Percentiles rank a stretch among this genome's conserved stretches.
Evolutionary conservation across 1,140 invertebrate genomes (phyloP).

Genomic region (Pseudoatta argentina): DNA sequence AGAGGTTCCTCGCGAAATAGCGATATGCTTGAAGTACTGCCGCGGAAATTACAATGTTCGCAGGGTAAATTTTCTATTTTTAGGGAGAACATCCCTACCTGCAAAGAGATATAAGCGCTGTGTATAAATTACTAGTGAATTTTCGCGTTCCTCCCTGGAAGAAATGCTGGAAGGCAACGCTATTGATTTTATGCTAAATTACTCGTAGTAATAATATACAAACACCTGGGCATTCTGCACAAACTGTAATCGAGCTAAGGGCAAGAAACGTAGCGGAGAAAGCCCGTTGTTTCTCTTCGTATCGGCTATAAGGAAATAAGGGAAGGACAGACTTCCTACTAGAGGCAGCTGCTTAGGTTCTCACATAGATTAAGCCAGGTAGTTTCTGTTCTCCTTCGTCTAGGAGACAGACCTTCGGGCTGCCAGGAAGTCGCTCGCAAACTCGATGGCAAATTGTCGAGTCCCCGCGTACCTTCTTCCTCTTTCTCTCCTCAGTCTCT

Average conservation of each 20-base stretch:
- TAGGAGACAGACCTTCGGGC: conserved; percentile 71
- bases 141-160: conserved; percentile 53
- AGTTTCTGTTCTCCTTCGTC: conserved; percentile 74
- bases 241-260: conserved; percentile 69
- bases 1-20: conserved; percentile 23
- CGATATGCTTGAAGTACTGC: conserved; percentile 1
- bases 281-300: conserved; percentile 67
- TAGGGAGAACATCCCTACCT: conserved; percentile 1
- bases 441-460: conserved; percentile 78
- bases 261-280: conserved; percentile 60
- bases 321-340: conserved; percentile 71
- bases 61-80: conserved; percentile 43
- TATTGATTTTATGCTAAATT: conserved; percentile 73
- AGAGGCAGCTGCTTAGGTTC: conserved; percentile 75
- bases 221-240: conserved; percentile 69
- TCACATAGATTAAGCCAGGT: conserved; percentile 82
- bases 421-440: conserved; percentile 78
- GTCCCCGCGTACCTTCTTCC: conserved; percentile 44
- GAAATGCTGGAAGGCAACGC: conserved; percentile 46
- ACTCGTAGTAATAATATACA: conserved; percentile 69
- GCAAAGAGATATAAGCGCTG: conserved; percentile 9
- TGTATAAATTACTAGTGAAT: conserved; percentile 52
- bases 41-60: conserved; percentile 38
- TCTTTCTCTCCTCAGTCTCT: conserved; percentile 10
- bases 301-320: conserved; percentile 69